A percentile compares a stretch with the other conserved stretches of the same genome.
Evolutionary conservation across 2,888 invertebrate species (phyloP).

Genomic region (Dendrolimus pini): DNA sequence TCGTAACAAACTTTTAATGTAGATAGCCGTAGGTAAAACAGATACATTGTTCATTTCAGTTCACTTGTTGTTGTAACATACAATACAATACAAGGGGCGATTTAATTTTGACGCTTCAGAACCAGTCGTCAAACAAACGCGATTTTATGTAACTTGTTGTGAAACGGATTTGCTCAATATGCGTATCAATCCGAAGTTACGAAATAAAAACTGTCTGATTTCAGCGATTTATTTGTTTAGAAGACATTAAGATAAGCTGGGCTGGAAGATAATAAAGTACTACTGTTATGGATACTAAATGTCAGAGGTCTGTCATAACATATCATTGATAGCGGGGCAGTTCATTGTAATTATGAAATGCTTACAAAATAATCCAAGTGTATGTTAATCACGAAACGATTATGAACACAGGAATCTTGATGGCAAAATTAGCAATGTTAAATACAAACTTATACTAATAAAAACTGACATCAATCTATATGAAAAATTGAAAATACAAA

Average conservation of each 20-base stretch:
- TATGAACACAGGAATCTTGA: no score
- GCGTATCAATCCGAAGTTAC: slow-evolving; percentile 35
- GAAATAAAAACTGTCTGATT: slow-evolving; percentile 27
- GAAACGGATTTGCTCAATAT: slow-evolving; percentile 49
- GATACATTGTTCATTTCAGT: no score
- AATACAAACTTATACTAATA: no score
- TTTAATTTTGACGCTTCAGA: slow-evolving; percentile 7
- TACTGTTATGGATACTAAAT: not conserved
- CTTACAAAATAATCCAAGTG: no score
- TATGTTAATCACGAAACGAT: no score
- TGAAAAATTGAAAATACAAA: no score
- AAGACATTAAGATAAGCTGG: not conserved
- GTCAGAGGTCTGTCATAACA: not conserved
- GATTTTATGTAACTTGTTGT: slow-evolving; percentile 42
- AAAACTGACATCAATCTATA: no score
- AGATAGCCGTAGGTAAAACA: no score
- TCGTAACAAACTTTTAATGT: no score
- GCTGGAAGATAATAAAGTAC: not conserved
- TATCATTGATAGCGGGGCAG: not conserved
- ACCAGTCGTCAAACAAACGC: slow-evolving; percentile 19
- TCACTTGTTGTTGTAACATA: no score
- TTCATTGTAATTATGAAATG: not conserved
- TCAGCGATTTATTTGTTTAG: not conserved
- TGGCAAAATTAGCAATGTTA: no score
- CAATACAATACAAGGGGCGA: slow-evolving; percentile 20